Percentiles rank a stretch among this genome's conserved stretches.
Evolutionary conservation across 2,797 vertebrate species (phyloP).

Genomic region (Streptopelia turtur): DNA sequence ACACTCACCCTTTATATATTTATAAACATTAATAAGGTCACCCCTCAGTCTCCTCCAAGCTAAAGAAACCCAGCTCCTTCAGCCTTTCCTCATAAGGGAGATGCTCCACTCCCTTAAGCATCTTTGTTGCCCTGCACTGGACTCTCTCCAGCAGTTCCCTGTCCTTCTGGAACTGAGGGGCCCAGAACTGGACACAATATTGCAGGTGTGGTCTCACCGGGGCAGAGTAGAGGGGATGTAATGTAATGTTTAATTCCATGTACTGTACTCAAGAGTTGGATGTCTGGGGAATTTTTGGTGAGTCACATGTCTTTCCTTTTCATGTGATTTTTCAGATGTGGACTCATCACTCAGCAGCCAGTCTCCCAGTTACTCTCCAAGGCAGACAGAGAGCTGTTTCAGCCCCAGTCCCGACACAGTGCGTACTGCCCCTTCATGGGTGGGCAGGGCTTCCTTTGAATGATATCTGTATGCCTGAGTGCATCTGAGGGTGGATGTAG

Average conservation of each 20-base stretch:
- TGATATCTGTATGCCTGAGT: neutral
- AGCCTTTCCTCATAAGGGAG: too few species aligned
- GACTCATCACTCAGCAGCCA: slow-evolving; percentile 60
- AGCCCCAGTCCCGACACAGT: slow-evolving; percentile 79
- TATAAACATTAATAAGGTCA: too few species aligned
- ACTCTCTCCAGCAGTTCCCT: too few species aligned
- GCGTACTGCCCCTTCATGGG: slow-evolving; percentile 31
- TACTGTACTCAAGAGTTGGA: neutral
- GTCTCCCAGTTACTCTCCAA: slow-evolving; percentile 75
- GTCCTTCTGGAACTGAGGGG: too few species aligned
- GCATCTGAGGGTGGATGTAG: neutral
- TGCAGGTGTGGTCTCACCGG: too few species aligned
- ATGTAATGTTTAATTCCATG: neutral
- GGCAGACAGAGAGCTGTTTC: slow-evolving; percentile 66
- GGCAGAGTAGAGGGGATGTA: too few species aligned
- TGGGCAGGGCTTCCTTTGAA: neutral
- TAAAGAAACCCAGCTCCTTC: too few species aligned
- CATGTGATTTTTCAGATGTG: slow-evolving; percentile 52
- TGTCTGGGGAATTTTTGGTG: neutral
- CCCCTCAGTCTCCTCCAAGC: too few species aligned
- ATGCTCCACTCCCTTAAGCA: too few species aligned
- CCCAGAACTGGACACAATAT: too few species aligned
- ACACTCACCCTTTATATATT: too few species aligned
- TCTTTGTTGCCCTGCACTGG: too few species aligned
- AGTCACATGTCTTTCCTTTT: neutral